Conservation (phyloP, 92 coral and sea anemone genomes). For the Meandrina meandrites region DNA sequence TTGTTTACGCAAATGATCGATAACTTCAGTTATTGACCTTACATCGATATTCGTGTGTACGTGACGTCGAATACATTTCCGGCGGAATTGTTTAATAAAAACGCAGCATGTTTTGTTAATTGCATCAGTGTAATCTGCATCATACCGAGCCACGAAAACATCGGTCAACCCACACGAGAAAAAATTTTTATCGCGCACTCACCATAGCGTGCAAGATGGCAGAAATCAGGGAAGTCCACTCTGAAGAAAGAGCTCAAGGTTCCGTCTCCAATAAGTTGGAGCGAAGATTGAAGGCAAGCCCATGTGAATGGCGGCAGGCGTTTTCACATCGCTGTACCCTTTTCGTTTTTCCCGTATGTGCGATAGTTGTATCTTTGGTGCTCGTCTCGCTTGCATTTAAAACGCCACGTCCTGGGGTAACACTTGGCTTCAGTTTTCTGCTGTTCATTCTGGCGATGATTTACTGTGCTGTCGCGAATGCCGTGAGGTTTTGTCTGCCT, state of each 20-base stretch:
- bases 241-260: background rate
- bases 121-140: background rate
- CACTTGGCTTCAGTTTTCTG: constrained; percentile 34
- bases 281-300: background rate
- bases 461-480: constrained; percentile 27
- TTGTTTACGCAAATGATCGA: background rate
- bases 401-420: constrained; percentile 13
- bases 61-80: constrained; percentile 26
- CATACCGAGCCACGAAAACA: constrained; percentile 1
- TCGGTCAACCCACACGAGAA: background rate
- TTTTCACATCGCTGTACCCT: background rate
- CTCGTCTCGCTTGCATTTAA: constrained; percentile 29
- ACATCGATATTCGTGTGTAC: background rate
- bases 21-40: constrained; percentile 19
- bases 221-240: background rate
- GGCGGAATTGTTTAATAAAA: background rate
- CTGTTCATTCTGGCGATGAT: constrained; percentile 28
- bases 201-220: background rate
- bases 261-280: background rate
- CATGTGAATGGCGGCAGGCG: background rate
- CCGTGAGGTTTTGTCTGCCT: constrained; percentile 23
- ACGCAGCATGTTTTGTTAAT: background rate
- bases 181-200: background rate
- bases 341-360: constrained; percentile 28
- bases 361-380: background rate